A percentile compares a stretch with the other conserved stretches of the same genome.
Conservation (phyloP, 2,888 invertebrate species). For the Chymomyza procnemis region DNA sequence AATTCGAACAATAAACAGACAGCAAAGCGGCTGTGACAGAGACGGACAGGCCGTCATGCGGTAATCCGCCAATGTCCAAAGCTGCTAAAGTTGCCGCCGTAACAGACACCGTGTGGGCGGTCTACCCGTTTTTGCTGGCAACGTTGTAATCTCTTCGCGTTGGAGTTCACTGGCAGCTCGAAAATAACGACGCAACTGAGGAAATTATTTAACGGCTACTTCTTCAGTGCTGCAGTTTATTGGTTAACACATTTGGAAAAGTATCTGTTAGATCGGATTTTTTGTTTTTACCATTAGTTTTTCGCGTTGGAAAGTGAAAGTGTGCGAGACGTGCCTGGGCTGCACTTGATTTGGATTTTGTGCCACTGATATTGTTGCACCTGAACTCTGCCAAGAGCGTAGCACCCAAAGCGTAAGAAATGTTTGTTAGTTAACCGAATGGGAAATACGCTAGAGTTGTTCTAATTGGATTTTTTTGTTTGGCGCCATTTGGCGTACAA, state of each 20-base stretch:
- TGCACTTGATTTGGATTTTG: slow-evolving; percentile 57
- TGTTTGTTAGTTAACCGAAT: no score
- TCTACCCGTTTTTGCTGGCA: not conserved
- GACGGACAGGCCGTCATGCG: not conserved
- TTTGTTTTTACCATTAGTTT: slow-evolving; percentile 4
- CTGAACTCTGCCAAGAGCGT: slow-evolving; percentile 58
- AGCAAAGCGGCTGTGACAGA: not conserved
- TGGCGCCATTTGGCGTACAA: no score
- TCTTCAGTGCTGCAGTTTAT: slow-evolving; percentile 46
- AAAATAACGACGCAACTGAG: slow-evolving; percentile 44
- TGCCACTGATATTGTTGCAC: slow-evolving; percentile 49
- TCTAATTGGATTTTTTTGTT: no score
- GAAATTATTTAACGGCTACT: slow-evolving; percentile 64
- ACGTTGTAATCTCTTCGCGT: not conserved
- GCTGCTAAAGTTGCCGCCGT: not conserved
- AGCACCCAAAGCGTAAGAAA: not conserved
- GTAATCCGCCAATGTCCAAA: not conserved
- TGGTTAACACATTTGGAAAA: slow-evolving; percentile 59
- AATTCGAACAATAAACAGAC: slow-evolving; percentile 21
- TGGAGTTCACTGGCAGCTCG: slow-evolving; percentile 60
- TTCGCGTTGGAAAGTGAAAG: slow-evolving; percentile 53
- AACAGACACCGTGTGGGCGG: slow-evolving; percentile 5
- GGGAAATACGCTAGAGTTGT: no score
- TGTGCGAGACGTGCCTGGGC: slow-evolving; percentile 37
- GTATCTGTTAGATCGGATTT: slow-evolving; percentile 10